Conservation (phyloP, 1,140 invertebrate genomes). For the Drosophila sulfurigaster region DNA sequence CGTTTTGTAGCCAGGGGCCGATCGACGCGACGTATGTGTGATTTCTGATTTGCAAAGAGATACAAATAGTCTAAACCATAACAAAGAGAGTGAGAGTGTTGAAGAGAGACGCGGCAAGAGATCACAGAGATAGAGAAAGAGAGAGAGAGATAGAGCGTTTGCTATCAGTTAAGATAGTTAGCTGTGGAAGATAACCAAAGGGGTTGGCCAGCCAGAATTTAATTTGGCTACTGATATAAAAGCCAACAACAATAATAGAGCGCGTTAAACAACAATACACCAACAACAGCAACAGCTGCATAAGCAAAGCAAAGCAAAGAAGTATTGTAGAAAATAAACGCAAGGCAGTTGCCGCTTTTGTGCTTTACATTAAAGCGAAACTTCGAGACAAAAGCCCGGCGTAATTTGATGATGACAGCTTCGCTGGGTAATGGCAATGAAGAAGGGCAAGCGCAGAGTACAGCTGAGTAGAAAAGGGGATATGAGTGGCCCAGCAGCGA, state of each 20-base stretch:
- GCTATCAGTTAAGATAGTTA: constrained; percentile 42
- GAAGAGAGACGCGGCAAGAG: constrained; percentile 34
- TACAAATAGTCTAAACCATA: neutral
- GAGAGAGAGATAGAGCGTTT: constrained; percentile 28
- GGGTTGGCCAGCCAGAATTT: constrained; percentile 38
- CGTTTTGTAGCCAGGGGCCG: constrained; percentile 20
- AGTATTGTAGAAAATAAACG: constrained; percentile 7
- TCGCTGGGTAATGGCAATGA: constrained; percentile 35
- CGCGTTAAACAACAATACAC: constrained; percentile 6
- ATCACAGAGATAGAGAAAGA: constrained; percentile 26
- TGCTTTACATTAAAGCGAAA: constrained; percentile 60
- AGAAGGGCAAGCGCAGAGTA: neutral
- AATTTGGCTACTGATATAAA: constrained; percentile 40
- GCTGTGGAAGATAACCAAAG: constrained; percentile 32
- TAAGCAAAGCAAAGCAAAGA: neutral
- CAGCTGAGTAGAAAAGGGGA: neutral
- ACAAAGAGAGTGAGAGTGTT: constrained; percentile 23
- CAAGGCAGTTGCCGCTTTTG: constrained; percentile 40
- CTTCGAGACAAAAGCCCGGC: constrained; percentile 64
- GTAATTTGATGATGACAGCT: constrained; percentile 81
- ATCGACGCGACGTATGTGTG: constrained; percentile 72
- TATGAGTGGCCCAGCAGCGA: neutral
- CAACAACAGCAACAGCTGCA: constrained; percentile 8
- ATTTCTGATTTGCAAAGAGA: constrained; percentile 56
- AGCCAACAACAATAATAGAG: constrained; percentile 4